Evolutionary conservation across 2,113 vertebrate species (phyloP), one percentile per base, ranked within the genome.

Genomic region (human): DNA sequence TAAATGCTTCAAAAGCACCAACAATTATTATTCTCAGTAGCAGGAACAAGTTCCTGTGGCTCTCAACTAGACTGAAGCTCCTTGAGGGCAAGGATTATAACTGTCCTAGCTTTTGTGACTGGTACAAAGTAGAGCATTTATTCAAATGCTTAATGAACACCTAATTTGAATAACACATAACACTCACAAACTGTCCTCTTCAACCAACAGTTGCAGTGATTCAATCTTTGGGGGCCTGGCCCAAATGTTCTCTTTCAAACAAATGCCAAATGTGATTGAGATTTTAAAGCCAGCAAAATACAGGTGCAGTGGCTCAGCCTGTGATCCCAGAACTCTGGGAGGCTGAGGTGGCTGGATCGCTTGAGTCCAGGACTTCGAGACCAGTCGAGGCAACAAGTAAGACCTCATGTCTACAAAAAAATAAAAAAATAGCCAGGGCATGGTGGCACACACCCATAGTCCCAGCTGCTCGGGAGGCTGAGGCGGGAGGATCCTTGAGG

Each of bases 181-280:
- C 64, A 61, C 40, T 27, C 48, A 61, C 55, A 90, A 7, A 32
- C 20, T 35, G 38, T 45, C 43, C 30, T 61, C 43, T 23, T 40
- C 83, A 40, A 75, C 20, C 73, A 75, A 25, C 9, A 55, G 9
- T 81, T 57, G 5, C 25, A 55, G 38, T 8, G 27, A 59, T 48
- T 61, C 32, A 13, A 13, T 38, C 64, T 70, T 76, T 9, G 50
- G 22, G 64, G 76, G 70, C 32, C 35, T 68, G 66, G 32, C 66
- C 66, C 66, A 80, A 93, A 73, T n/a, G 86, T 14, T 86, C 92
- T 94, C 45, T 87, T 87, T 68, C 72, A 94, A 50, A 55, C 50
- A 95, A 61, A 88, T 78, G 73, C 76, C 75, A 66, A 68, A 92
- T 8, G 23, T 73, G 30, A 90, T 81, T 76, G 55, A 83, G 23